Evolutionary conservation across 2,797 vertebrate species (phyloP).

Genomic region (Sternarchorhynchus goeldii): DNA sequence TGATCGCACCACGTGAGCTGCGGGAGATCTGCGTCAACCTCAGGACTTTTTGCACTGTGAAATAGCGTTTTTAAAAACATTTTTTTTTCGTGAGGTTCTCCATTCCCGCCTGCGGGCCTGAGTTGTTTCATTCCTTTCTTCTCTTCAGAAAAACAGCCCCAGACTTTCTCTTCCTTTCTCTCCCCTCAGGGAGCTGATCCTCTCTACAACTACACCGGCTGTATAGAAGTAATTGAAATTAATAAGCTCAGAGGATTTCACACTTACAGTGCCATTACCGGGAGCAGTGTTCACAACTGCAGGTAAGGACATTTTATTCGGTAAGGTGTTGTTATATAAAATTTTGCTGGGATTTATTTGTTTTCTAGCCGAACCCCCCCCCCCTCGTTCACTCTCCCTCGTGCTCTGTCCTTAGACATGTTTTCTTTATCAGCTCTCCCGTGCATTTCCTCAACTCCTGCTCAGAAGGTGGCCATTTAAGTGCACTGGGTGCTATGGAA

Average conservation of each 20-base stretch:
- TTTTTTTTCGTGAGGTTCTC: slow-evolving; percentile 23
- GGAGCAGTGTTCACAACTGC: slow-evolving; percentile 77
- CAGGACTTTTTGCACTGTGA: not conserved
- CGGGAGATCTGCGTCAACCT: not conserved
- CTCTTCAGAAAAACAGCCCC: slow-evolving; percentile 38
- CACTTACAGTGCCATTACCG: slow-evolving; percentile 71
- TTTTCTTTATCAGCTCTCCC: not conserved
- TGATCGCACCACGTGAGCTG: not conserved
- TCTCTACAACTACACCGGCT: slow-evolving; percentile 84
- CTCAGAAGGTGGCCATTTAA: slow-evolving; percentile 25
- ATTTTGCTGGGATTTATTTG: not conserved
- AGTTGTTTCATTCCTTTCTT: slow-evolving; percentile 38
- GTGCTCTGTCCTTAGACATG: not conserved
- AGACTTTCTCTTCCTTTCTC: slow-evolving; percentile 46
- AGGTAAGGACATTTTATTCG: slow-evolving; percentile 74
- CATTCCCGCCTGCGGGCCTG: slow-evolving; percentile 27
- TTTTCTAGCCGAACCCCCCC: not conserved
- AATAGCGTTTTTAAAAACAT: not conserved
- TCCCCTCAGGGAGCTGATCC: slow-evolving; percentile 71
- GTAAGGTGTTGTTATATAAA: slow-evolving; percentile 22
- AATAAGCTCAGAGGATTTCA: slow-evolving; percentile 77
- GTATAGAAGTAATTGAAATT: slow-evolving; percentile 82
- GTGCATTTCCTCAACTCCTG: slow-evolving; percentile 9
- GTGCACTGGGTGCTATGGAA: slow-evolving; percentile 26
- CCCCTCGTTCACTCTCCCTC: not conserved